Percentiles rank a stretch among this genome's conserved stretches.
Evolutionary conservation across 2,888 invertebrate genomes (phyloP).

Genomic region (Abrostola triplasia): DNA sequence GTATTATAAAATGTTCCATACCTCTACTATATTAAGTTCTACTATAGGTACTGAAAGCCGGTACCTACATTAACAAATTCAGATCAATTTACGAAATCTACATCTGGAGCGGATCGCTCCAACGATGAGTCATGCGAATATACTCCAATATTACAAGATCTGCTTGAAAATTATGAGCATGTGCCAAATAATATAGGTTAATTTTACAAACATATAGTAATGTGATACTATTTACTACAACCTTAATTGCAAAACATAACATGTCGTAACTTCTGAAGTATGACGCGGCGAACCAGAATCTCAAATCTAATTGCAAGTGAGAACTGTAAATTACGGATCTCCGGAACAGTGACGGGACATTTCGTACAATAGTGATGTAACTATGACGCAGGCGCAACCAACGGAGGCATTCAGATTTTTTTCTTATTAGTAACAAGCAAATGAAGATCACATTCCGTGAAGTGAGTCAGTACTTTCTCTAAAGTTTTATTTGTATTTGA

Average conservation of each 20-base stretch:
- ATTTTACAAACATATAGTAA: slow-evolving; percentile 15
- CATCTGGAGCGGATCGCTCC: neutral
- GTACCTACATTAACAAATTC: no score
- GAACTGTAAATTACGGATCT: slow-evolving; percentile 49
- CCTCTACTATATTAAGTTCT: no score
- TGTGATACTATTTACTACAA: slow-evolving; percentile 21
- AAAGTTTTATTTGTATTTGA: slow-evolving; percentile 44
- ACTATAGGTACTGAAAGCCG: no score
- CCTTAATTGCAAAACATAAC: slow-evolving; percentile 19
- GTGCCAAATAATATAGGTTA: slow-evolving; percentile 26
- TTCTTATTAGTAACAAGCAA: slow-evolving; percentile 65
- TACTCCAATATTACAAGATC: slow-evolving; percentile 17
- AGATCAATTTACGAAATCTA: neutral
- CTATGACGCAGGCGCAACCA: slow-evolving; percentile 67
- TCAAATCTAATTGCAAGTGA: slow-evolving; percentile 39
- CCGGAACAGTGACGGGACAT: slow-evolving; percentile 53
- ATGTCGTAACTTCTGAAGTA: slow-evolving; percentile 11
- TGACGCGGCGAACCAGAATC: slow-evolving; percentile 39
- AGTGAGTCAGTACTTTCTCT: slow-evolving; percentile 56
- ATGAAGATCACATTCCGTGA: slow-evolving; percentile 68
- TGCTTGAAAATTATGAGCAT: slow-evolving; percentile 19
- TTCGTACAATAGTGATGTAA: slow-evolving; percentile 68
- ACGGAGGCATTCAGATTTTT: slow-evolving; percentile 70
- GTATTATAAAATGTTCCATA: no score
- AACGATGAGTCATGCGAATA: slow-evolving; percentile 25